Evolutionary conservation across 92 coral and sea anemone genomes (phyloP).

Genomic region (Meandrina meandrites): DNA sequence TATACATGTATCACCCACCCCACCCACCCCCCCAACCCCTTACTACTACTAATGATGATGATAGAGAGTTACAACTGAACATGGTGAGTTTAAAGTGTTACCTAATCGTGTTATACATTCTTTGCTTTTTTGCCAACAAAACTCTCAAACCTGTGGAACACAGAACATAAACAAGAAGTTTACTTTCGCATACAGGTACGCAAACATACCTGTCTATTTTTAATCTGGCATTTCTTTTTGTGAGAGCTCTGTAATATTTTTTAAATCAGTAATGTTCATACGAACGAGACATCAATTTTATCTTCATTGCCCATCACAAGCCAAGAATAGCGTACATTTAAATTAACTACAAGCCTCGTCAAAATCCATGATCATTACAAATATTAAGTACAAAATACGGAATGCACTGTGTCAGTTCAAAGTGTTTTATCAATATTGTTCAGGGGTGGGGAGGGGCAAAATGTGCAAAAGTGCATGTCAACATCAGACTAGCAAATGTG

Average conservation of each 20-base stretch:
- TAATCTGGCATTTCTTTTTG: not conserved
- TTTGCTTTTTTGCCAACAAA: not conserved
- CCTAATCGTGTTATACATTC: not conserved
- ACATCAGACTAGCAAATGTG: too few relatives aligned
- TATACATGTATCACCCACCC: too few relatives aligned
- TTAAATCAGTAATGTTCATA: constrained; percentile 39
- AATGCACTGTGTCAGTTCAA: too few relatives aligned
- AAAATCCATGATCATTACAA: not conserved
- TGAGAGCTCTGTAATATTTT: constrained; percentile 33
- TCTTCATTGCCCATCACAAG: constrained; percentile 42
- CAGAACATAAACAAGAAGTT: not conserved
- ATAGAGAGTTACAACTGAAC: too few relatives aligned
- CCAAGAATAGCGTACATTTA: too few relatives aligned
- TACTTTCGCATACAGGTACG: not conserved
- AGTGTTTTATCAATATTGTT: too few relatives aligned
- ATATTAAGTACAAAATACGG: not conserved
- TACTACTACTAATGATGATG: too few relatives aligned
- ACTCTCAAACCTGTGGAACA: not conserved
- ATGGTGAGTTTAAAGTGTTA: not conserved
- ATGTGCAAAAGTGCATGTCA: too few relatives aligned
- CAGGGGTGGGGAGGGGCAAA: too few relatives aligned
- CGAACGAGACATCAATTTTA: constrained; percentile 34
- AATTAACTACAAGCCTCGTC: too few relatives aligned
- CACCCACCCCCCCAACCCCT: too few relatives aligned
- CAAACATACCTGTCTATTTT: not conserved